Evolutionary conservation across 2,113 vertebrate species (phyloP).

Genomic region (Cranoglanis bouderius): DNA sequence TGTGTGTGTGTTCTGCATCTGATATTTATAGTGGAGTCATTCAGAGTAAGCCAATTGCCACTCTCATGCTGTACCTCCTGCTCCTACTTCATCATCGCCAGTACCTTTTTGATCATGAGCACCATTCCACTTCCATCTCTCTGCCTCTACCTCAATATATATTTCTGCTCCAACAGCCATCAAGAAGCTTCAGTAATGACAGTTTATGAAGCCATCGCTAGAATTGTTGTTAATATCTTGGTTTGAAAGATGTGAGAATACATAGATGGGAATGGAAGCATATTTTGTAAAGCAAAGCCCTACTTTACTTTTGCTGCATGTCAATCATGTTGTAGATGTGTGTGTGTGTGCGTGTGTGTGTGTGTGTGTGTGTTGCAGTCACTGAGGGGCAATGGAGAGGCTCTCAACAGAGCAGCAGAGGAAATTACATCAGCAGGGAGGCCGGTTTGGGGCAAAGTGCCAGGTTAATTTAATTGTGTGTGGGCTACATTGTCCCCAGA

Average conservation of each 20-base stretch:
- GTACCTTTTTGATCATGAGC: constrained; percentile 49
- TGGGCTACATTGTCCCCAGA: constrained; percentile 41
- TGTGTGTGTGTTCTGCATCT: constrained; percentile 18
- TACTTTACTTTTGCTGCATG: constrained; percentile 7
- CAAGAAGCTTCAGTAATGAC: constrained; percentile 50
- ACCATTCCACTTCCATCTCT: constrained; percentile 20
- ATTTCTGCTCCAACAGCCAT: constrained; percentile 20
- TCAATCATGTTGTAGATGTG: not conserved
- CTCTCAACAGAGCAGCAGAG: constrained; percentile 53
- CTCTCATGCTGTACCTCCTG: constrained; percentile 16
- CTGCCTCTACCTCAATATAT: not conserved
- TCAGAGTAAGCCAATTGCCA: not conserved
- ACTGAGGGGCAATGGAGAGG: constrained; percentile 40
- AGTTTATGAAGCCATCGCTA: constrained; percentile 34
- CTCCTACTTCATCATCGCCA: constrained; percentile 11
- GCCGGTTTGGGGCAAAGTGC: constrained; percentile 43
- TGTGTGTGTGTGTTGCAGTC: constrained; percentile 29
- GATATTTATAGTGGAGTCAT: constrained; percentile 31
- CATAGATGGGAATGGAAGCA: constrained; percentile 8
- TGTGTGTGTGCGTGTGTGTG: constrained; percentile 15
- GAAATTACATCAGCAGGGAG: constrained; percentile 61
- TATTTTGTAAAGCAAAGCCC: constrained; percentile 20
- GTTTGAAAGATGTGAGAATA: constrained; percentile 45
- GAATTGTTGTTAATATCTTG: constrained; percentile 30
- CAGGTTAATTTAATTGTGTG: constrained; percentile 61